These are phyloP conservation scores for Augochlora pura DNA, from an alignment of 1,140 invertebrate genomes.

Conservation along the genomic window DNA sequence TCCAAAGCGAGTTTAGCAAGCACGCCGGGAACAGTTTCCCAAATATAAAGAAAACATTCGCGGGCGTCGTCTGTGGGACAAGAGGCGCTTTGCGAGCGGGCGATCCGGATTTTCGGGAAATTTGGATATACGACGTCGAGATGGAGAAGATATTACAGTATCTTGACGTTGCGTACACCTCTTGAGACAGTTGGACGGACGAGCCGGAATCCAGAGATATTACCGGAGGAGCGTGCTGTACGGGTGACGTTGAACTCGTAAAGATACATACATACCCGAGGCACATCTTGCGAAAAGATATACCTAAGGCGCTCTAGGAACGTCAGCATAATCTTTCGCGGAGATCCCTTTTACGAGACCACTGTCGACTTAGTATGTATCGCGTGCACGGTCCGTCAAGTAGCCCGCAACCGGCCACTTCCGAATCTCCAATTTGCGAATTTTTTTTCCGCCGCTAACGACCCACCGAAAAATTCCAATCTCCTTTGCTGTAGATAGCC, in stretches of 20 bases:
- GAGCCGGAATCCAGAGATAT: constrained; percentile 43
- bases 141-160: constrained; percentile 14
- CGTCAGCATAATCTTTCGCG: constrained; percentile 60
- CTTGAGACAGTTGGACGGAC: constrained; percentile 40
- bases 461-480: no score
- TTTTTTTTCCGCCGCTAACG: neutral
- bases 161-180: constrained; percentile 22
- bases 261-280: constrained; percentile 57
- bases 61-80: neutral
- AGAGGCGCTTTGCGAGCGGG: neutral
- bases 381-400: constrained; percentile 47
- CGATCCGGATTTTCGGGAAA: constrained; percentile 28
- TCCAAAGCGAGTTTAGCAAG: no score
- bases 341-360: constrained; percentile 56
- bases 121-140: constrained; percentile 18
- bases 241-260: constrained; percentile 53
- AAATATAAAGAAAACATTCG: neutral
- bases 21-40: no score
- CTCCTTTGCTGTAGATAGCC: no score
- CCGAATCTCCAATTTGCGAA: constrained; percentile 3
- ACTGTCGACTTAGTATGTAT: constrained; percentile 51
- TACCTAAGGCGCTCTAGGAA: constrained; percentile 35
- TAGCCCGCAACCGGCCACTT: constrained; percentile 24
- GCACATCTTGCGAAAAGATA: constrained; percentile 50
- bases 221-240: constrained; percentile 10